phyloP scores from a whole-genome alignment of 1,140 invertebrate genomes.

The Aradophagus sp. region DNA sequence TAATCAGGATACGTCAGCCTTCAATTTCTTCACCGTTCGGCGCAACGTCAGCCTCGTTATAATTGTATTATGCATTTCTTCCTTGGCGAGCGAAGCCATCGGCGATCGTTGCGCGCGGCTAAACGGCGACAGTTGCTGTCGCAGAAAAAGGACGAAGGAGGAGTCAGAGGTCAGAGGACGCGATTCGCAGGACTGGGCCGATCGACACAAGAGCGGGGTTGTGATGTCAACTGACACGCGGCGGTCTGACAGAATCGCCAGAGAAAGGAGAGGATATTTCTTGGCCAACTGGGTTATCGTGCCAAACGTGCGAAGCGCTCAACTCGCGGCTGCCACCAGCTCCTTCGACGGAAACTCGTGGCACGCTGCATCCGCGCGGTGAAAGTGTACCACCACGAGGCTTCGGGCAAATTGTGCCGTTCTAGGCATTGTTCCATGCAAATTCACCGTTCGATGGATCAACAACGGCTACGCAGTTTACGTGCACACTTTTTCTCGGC shows the following conservation, averaged over 20 bases:
- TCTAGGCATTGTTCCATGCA: constrained; percentile 25
- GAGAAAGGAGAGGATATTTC: constrained; percentile 20
- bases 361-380: constrained; percentile 52
- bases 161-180: neutral
- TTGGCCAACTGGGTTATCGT: constrained; percentile 60
- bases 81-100: neutral
- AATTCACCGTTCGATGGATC: constrained; percentile 24
- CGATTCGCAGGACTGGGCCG: neutral
- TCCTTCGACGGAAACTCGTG: constrained; percentile 53
- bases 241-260: neutral
- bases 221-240: constrained; percentile 10
- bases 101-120: neutral
- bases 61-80: constrained; percentile 1
- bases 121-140: neutral
- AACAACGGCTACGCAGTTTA: neutral
- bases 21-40: constrained; percentile 2
- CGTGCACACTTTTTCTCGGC: neutral
- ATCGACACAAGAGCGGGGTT: too few relatives aligned
- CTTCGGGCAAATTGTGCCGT: constrained; percentile 10
- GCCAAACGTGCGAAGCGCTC: constrained; percentile 54
- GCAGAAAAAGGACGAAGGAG: neutral
- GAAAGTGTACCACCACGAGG: constrained; percentile 45
- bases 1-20: constrained; percentile 1
- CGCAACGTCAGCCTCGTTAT: neutral
- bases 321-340: constrained; percentile 35